Percentiles rank a stretch among this genome's conserved stretches.
phyloP scores from a whole-genome alignment of 2,113 vertebrate genomes.

The Galbula dea region DNA sequence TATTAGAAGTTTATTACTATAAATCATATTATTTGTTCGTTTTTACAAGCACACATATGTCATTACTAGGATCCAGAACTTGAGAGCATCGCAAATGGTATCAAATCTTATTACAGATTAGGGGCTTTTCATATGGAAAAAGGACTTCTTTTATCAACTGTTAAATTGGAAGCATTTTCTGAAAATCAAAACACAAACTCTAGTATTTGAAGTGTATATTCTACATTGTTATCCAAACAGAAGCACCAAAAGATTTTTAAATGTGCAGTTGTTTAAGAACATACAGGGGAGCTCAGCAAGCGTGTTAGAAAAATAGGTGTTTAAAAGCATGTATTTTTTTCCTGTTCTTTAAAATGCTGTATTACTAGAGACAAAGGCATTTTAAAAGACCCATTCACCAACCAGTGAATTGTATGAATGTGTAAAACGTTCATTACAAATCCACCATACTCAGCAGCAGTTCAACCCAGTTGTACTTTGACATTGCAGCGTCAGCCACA shows the following conservation, averaged over 20 bases:
- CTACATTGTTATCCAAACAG: neutral
- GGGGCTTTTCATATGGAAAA: neutral
- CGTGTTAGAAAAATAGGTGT: neutral
- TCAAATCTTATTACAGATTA: neutral
- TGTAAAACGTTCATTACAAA: neutral
- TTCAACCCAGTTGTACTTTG: neutral
- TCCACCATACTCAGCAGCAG: neutral
- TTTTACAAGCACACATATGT: rapidly evolving
- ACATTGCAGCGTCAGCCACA: neutral
- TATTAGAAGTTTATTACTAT: neutral
- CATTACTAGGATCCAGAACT: neutral
- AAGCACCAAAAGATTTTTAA: neutral
- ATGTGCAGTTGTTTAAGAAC: neutral
- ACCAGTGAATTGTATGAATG: neutral
- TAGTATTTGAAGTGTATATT: neutral
- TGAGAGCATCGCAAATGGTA: neutral
- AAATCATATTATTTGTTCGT: neutral
- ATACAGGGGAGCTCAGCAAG: neutral
- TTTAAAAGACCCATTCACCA: neutral
- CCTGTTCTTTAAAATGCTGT: neutral
- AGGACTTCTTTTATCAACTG: neutral
- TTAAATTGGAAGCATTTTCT: neutral
- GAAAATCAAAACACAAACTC: neutral
- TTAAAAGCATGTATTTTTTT: neutral
- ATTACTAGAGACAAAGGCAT: neutral